Evolutionary conservation across 2,113 vertebrate genomes (phyloP), one percentile per base, ranked within the genome.

Genomic region (Grantiella picta): DNA sequence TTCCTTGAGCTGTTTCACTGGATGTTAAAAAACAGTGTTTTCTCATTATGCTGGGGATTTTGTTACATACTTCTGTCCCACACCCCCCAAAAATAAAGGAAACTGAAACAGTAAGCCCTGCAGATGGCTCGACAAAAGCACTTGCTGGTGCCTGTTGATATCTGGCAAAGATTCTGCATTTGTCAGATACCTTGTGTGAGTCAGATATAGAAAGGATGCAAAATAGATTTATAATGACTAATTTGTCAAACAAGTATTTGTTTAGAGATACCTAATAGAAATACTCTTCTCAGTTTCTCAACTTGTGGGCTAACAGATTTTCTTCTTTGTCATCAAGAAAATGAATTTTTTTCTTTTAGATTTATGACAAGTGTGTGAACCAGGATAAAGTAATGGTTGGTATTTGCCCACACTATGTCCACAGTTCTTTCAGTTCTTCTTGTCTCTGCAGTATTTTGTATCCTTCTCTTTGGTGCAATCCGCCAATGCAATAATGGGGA

Each of bases 41-140:
- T 86, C 47, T 90, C 47, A 56, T 69, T 88, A 63, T 82, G 38
- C 66, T 63, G 42, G 22, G 42, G 50, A 57, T 86, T 93, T 92
- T 77, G 29, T 73, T 82, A 59, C 59, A 69, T 77, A 38, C 47
- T 88, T 91, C 77, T 80, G 60, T 86, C 76, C 68, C 31, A 11
- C 24, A 44, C 18, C 18, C 53, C 49, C 81, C 91, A 64, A 88
- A 94, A 94, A 54, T 72, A 90, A 88, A 92, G 85, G 82, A 96
- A 94, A 88, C 75, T 83, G 59, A 94, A 95, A 95, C 92, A 78
- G 47, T 76, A 73, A 60, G 47, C 35, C 42, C 40, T 75, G 31
- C 85, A 94, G 76, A 81, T 95, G 90, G 64, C 72, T 92, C 2
- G 7, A 78, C 81, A 89, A 82, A 92, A 66, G 33, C 47, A 73